These are phyloP conservation scores for Oceanodroma tethys DNA, from an alignment of 2,113 vertebrate genomes.

Conservation along the genomic window DNA sequence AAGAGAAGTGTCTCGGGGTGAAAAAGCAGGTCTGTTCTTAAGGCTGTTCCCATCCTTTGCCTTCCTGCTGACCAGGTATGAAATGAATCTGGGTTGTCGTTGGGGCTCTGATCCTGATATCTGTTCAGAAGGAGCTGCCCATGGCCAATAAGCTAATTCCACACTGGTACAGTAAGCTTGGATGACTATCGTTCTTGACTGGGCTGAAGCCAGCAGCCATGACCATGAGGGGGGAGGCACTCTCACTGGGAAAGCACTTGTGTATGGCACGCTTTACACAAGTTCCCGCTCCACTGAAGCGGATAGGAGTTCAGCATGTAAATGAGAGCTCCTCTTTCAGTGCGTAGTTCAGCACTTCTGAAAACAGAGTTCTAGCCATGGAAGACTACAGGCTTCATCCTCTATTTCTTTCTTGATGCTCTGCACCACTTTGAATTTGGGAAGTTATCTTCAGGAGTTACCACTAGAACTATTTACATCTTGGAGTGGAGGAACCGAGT, in stretches of 20 bases:
- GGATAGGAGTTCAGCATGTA: accelerated
- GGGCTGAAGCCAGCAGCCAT: not conserved
- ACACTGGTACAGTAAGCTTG: not conserved
- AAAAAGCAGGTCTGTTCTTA: not conserved
- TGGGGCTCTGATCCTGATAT: not conserved
- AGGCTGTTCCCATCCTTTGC: not conserved
- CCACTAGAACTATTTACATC: not conserved
- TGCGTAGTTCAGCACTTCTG: not conserved
- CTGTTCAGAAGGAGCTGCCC: not conserved
- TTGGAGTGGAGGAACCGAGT: not conserved
- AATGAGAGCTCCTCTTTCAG: not conserved
- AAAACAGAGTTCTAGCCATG: not conserved
- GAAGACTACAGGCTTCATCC: not conserved
- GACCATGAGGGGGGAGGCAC: not conserved
- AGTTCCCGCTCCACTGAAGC: not conserved
- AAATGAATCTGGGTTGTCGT: not conserved
- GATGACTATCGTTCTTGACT: not conserved
- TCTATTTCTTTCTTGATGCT: not conserved
- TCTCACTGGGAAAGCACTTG: not conserved
- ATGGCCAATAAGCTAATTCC: not conserved
- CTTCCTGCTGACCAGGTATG: not conserved
- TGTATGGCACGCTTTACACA: not conserved
- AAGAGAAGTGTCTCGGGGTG: not conserved
- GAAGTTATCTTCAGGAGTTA: not conserved
- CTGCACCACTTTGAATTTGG: not conserved